Conservation (phyloP, 2,797 vertebrate species). For the Leptodactylus fallax region DNA sequence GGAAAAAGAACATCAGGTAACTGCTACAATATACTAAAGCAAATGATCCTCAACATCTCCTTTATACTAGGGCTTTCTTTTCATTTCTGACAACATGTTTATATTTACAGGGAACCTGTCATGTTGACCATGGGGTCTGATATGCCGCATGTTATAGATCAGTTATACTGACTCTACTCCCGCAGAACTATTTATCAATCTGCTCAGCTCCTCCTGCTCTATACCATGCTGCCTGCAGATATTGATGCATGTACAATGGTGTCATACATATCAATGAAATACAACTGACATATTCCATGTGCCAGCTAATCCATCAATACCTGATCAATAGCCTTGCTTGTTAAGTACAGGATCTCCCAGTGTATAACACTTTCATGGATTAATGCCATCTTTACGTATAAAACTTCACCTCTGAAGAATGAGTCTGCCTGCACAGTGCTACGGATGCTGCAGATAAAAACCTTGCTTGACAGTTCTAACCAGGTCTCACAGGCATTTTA, state of each 20-base stretch:
- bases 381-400: background rate
- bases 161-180: no score
- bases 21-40: background rate
- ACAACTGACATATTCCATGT: background rate
- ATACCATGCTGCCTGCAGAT: no score
- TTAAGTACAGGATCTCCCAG: background rate
- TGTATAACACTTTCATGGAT: background rate
- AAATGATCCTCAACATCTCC: background rate
- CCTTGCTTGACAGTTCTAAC: background rate
- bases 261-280: background rate
- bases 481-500: constrained; percentile 7
- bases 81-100: background rate
- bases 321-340: background rate
- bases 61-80: background rate
- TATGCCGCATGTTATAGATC: no score
- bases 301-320: background rate
- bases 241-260: background rate
- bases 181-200: no score
- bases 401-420: background rate
- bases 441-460: background rate
- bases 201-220: no score
- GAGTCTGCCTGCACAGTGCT: background rate
- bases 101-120: no score
- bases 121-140: no score
- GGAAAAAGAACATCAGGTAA: background rate